A percentile compares a stretch with the other conserved stretches of the same genome.
Evolutionary conservation across 2,797 vertebrate species (phyloP).

Genomic region (Channallabes apus): DNA sequence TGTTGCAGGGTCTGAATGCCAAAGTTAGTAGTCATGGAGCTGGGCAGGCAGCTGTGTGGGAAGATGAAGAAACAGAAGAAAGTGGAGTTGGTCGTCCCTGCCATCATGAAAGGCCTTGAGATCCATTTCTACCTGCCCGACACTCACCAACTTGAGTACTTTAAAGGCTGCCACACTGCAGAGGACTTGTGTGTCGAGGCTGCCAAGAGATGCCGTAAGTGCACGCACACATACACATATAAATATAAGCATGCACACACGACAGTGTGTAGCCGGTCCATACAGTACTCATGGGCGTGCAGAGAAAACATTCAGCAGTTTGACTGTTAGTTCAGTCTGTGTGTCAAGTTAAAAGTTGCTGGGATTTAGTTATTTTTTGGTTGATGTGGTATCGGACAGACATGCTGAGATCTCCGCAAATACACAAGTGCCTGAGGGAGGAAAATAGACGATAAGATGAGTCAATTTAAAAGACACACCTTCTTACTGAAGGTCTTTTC

Average conservation of each 20-base stretch:
- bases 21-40: slow-evolving; percentile 81
- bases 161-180: slow-evolving; percentile 79
- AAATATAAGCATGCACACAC: neutral
- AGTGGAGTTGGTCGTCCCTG: slow-evolving; percentile 67
- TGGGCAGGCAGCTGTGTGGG: slow-evolving; percentile 94
- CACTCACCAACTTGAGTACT: slow-evolving; percentile 72
- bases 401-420: neutral
- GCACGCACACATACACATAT: neutral
- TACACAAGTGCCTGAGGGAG: neutral
- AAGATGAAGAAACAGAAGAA: slow-evolving; percentile 89
- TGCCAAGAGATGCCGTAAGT: slow-evolving; percentile 87
- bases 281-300: neutral
- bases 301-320: neutral
- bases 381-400: neutral
- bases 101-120: slow-evolving; percentile 79
- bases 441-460: neutral
- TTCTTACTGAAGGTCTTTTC: too few species aligned
- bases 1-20: slow-evolving; percentile 83
- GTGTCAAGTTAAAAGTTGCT: neutral
- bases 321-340: neutral
- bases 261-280: neutral
- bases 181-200: slow-evolving; percentile 88
- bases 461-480: neutral
- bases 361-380: neutral
- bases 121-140: slow-evolving; percentile 85